Conservation (phyloP, 2,797 vertebrate genomes). For the Poeciliopsis presidionis region DNA sequence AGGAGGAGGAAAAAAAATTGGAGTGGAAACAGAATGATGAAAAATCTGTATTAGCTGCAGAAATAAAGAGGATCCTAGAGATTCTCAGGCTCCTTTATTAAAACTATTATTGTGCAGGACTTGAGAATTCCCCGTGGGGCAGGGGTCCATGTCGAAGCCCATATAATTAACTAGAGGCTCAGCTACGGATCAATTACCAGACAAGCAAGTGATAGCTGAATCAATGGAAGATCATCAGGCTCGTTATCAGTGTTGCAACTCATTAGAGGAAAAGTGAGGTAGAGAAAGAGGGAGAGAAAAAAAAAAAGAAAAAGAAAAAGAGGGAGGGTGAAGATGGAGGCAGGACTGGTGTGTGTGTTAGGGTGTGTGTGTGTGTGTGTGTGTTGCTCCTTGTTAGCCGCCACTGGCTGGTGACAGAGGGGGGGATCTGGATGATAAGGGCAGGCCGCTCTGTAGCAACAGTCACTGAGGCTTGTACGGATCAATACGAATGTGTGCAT, state of each 20-base stretch:
- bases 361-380: constrained; percentile 24
- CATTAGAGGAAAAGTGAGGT: constrained; percentile 99
- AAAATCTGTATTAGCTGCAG: constrained; percentile 45
- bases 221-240: constrained; percentile 99
- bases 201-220: constrained; percentile 99
- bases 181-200: constrained; percentile 99
- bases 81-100: constrained; percentile 93
- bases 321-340: constrained; percentile 10
- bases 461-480: constrained; percentile 66
- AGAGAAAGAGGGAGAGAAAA: constrained; percentile 89
- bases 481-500: constrained; percentile 68
- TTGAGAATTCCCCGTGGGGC: constrained; percentile 91
- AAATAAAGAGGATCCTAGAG: constrained; percentile 38
- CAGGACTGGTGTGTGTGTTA: constrained; percentile 24
- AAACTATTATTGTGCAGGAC: constrained; percentile 99
- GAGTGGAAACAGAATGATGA: constrained; percentile 46
- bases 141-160: constrained; percentile 97
- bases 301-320: neutral
- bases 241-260: constrained; percentile 99
- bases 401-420: constrained; percentile 50
- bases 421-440: constrained; percentile 52
- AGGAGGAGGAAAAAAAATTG: constrained; percentile 28
- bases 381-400: constrained; percentile 48
- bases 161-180: constrained; percentile 99
- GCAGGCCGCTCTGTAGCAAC: constrained; percentile 61